phyloP scores from a whole-genome alignment of 1,140 invertebrate species.

The Palaemon carinicauda region DNA sequence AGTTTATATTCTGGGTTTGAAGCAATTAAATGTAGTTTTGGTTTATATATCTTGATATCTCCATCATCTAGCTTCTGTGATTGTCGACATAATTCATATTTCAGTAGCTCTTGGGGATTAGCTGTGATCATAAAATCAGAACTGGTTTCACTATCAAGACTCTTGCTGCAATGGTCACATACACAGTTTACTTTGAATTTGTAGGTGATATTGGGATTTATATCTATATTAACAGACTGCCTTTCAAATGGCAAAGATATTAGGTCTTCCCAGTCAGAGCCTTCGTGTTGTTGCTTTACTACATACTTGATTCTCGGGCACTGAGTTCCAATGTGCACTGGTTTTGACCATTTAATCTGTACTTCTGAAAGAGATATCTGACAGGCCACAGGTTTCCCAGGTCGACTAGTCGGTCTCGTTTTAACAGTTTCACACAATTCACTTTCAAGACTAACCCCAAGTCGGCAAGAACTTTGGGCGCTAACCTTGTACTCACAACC shows the following conservation, averaged over 20 bases:
- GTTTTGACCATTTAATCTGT: neutral
- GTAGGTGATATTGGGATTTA: neutral
- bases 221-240: neutral
- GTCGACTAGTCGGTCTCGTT: neutral
- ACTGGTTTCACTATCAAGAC: neutral
- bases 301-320: neutral
- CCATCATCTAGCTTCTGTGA: neutral
- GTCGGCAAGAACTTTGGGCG: too few species aligned
- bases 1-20: neutral
- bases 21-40: neutral
- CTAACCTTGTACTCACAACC: neutral
- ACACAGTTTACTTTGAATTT: neutral
- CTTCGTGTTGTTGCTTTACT: neutral
- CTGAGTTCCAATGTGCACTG: neutral
- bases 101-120: neutral
- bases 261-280: neutral
- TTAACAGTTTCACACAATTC: neutral
- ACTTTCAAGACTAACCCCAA: neutral
- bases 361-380: neutral
- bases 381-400: neutral
- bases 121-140: too few species aligned
- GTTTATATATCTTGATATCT: neutral
- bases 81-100: neutral
- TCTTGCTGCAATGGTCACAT: neutral
- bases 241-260: neutral